A percentile compares a stretch with the other conserved stretches of the same genome.
Conservation (phyloP, 2,888 invertebrate genomes). For the Drosophila austrosaltans region DNA sequence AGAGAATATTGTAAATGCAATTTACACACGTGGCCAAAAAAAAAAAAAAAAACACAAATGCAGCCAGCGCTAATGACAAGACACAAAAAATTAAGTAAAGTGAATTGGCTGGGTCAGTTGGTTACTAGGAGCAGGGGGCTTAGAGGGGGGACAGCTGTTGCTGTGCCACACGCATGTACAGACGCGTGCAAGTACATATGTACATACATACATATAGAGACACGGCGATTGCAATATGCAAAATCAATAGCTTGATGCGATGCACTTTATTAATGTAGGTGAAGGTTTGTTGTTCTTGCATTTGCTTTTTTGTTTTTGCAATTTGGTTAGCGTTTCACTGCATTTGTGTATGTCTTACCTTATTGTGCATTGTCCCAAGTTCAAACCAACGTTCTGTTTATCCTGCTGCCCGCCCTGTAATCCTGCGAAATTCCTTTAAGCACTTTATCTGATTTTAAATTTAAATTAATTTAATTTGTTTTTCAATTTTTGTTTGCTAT, state of each 20-base stretch:
- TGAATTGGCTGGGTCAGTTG: slow-evolving; percentile 5
- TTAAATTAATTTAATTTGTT: too few species aligned
- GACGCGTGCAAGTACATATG: slow-evolving; percentile 16
- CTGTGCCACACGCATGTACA: slow-evolving; percentile 36
- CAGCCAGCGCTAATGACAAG: slow-evolving; percentile 30
- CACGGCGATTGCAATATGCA: slow-evolving; percentile 37
- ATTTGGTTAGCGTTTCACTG: not conserved
- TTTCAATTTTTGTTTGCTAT: too few species aligned
- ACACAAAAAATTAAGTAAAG: slow-evolving; percentile 34
- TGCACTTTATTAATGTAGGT: slow-evolving; percentile 66
- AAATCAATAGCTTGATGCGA: slow-evolving; percentile 58
- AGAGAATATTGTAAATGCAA: slow-evolving; percentile 55
- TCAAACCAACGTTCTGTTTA: not conserved
- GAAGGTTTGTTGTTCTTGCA: slow-evolving; percentile 66
- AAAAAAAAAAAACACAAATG: slow-evolving; percentile 16
- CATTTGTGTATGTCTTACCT: slow-evolving; percentile 12
- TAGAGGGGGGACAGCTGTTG: slow-evolving; percentile 62
- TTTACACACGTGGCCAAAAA: slow-evolving; percentile 61
- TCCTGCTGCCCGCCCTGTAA: not conserved
- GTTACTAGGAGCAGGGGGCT: slow-evolving; percentile 20
- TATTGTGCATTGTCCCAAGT: slow-evolving; percentile 24
- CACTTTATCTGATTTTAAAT: not conserved
- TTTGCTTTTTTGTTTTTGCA: slow-evolving; percentile 38
- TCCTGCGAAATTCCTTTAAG: not conserved
- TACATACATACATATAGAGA: slow-evolving; percentile 10